These are phyloP conservation scores for Acrocephalus kingi DNA, from an alignment of 2,113 vertebrate genomes.

Conservation along the genomic window DNA sequence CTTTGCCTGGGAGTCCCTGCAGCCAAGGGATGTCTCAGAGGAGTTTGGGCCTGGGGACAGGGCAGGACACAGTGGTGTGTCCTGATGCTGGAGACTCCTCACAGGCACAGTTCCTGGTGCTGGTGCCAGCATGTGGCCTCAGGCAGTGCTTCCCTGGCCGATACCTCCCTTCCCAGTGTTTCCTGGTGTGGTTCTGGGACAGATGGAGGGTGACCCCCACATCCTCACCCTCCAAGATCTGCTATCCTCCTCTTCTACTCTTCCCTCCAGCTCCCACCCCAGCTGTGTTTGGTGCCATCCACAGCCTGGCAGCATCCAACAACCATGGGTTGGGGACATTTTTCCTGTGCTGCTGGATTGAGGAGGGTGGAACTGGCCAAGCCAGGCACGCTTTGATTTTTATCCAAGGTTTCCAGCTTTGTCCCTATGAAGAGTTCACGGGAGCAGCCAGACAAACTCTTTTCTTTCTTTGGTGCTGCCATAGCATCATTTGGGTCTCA, in stretches of 20 bases:
- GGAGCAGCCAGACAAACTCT: not conserved
- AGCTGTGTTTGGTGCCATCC: not conserved
- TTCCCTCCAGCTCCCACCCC: not conserved
- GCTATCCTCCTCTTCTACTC: fast-evolving
- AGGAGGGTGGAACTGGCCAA: not conserved
- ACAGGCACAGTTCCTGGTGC: not conserved
- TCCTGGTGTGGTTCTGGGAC: fast-evolving
- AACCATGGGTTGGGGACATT: fast-evolving
- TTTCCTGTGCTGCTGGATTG: not conserved
- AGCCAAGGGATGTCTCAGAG: not conserved
- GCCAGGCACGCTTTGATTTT: not conserved
- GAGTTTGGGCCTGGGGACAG: not conserved
- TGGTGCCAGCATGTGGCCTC: not conserved
- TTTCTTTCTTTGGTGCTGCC: not conserved
- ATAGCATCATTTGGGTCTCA: not conserved
- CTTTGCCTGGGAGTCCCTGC: not conserved
- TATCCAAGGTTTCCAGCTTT: not conserved
- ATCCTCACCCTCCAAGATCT: not conserved
- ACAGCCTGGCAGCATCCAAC: not conserved
- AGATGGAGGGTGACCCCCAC: not conserved
- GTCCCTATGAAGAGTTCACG: not conserved
- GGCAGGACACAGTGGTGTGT: not conserved
- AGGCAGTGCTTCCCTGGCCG: not conserved
- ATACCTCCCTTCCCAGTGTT: fast-evolving
- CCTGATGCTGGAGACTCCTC: fast-evolving